These are phyloP conservation scores for Serranus cabrilla DNA, from an alignment of 2,797 vertebrate species.

Conservation along the genomic window DNA sequence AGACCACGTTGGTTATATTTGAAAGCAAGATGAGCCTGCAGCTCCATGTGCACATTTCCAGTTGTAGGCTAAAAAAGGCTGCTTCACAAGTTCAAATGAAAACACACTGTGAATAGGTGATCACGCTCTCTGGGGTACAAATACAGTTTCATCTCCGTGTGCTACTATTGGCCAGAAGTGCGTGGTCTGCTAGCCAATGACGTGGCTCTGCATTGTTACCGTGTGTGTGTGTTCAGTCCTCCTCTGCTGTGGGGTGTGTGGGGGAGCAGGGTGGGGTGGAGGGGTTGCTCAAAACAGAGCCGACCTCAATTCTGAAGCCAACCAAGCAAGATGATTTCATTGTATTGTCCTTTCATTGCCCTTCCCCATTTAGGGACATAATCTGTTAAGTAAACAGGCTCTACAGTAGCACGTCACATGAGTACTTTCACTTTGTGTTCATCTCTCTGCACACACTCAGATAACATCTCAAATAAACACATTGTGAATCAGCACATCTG, in stretches of 20 bases:
- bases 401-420: conserved; percentile 16
- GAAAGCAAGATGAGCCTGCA: conserved; percentile 1
- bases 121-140: conserved; percentile 59
- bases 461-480: not conserved
- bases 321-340: conserved; percentile 79
- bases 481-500: conserved; percentile 14
- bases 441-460: conserved; percentile 17
- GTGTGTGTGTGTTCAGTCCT: conserved; percentile 57
- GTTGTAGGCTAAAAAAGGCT: not conserved
- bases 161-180: conserved; percentile 75
- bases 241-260: conserved; percentile 51
- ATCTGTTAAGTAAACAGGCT: conserved; percentile 65
- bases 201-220: conserved; percentile 71
- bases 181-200: conserved; percentile 78
- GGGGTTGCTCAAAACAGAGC: conserved; percentile 43
- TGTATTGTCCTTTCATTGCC: conserved; percentile 64
- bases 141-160: conserved; percentile 43
- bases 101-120: conserved; percentile 54
- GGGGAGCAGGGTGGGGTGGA: not conserved
- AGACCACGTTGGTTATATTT: conserved; percentile 20
- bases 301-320: conserved; percentile 73
- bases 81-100: conserved; percentile 58
- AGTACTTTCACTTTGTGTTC: conserved; percentile 55
- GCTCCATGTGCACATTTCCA: conserved; percentile 25
- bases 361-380: conserved; percentile 55